Evolutionary conservation across 2,888 invertebrate genomes (phyloP).

Genomic region (Athalia circularis): DNA sequence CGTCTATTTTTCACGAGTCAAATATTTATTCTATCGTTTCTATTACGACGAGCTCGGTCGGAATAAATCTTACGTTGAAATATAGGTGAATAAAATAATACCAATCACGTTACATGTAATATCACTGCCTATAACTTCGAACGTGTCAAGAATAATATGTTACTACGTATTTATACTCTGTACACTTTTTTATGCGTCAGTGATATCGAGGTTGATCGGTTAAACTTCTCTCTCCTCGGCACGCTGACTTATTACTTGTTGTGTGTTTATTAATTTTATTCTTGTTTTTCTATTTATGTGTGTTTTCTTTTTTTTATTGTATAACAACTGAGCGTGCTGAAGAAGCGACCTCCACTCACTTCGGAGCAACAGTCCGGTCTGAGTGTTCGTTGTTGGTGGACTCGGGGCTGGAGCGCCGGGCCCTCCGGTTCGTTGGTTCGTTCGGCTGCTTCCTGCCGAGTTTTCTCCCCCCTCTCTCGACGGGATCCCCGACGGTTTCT

Average conservation of each 20-base stretch:
- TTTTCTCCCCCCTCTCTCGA: constrained; percentile 51
- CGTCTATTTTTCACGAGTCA: no score
- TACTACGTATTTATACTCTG: no score
- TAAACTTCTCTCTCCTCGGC: constrained; percentile 6
- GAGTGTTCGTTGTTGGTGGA: constrained; percentile 60
- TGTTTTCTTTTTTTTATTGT: constrained; percentile 12
- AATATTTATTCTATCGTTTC: no score
- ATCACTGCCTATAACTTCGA: no score
- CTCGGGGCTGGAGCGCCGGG: constrained; percentile 58
- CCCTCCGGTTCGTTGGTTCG: constrained; percentile 61
- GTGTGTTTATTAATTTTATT: constrained; percentile 31
- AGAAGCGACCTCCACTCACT: constrained; percentile 72
- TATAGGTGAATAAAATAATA: no score
- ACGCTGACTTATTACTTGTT: constrained; percentile 30
- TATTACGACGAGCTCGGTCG: no score
- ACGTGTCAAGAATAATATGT: no score
- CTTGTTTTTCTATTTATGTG: background rate
- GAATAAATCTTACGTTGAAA: no score
- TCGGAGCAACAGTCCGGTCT: constrained; percentile 68
- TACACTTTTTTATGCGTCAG: no score
- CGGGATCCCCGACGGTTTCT: constrained; percentile 51
- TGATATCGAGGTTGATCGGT: no score
- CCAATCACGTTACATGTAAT: no score
- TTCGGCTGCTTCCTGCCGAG: constrained; percentile 76
- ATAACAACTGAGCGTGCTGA: constrained; percentile 57